These are phyloP conservation scores for Orchesella flavescens DNA, from an alignment of 2,888 invertebrate genomes.

Conservation along the genomic window DNA sequence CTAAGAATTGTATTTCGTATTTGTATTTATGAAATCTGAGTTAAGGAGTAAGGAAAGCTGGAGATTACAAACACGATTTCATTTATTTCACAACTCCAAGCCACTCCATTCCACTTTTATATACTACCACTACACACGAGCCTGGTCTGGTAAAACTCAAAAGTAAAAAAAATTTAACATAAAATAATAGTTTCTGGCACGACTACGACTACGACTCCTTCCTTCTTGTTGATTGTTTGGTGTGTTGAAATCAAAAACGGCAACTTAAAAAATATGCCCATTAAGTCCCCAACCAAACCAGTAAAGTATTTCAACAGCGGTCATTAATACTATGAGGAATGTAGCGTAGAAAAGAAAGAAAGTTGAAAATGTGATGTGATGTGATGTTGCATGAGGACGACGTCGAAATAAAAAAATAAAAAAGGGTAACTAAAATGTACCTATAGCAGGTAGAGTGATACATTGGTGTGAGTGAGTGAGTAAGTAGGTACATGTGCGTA, in stretches of 20 bases:
- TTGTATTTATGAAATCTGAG: neutral
- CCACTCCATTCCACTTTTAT: too few relatives aligned
- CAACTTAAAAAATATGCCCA: too few relatives aligned
- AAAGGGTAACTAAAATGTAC: neutral
- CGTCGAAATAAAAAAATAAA: neutral
- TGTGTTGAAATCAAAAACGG: constrained; percentile 10
- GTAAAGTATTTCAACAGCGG: too few relatives aligned
- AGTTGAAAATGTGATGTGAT: too few relatives aligned
- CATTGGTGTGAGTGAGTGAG: too few relatives aligned
- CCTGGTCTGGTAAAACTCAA: too few relatives aligned
- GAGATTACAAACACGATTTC: too few relatives aligned
- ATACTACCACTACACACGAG: too few relatives aligned
- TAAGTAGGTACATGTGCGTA: neutral
- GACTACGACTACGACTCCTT: neutral
- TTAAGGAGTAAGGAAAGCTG: neutral
- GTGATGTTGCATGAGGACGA: too few relatives aligned
- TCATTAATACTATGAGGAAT: neutral
- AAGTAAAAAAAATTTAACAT: neutral
- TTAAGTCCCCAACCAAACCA: too few relatives aligned
- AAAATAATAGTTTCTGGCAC: constrained; percentile 30
- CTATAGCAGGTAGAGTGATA: neutral
- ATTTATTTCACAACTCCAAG: too few relatives aligned
- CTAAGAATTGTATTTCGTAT: neutral
- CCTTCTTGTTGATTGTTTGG: too few relatives aligned
- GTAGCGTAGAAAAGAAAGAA: neutral